Evolutionary conservation across 2,113 vertebrate species (phyloP), one percentile per base, ranked within the genome.

Genomic region (Narcine bancroftii): DNA sequence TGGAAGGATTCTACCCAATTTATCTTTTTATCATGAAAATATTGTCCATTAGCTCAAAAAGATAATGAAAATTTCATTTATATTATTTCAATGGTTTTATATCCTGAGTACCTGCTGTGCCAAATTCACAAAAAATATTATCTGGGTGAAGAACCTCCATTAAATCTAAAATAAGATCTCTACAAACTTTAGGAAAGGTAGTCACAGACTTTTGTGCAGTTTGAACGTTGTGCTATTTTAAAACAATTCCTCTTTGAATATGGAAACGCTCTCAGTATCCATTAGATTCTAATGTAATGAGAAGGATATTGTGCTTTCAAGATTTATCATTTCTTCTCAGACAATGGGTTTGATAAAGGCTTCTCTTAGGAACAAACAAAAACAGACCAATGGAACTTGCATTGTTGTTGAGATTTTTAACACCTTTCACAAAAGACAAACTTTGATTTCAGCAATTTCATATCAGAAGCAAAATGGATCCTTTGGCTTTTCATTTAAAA

Each of bases 401-500:
- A 47, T 91, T 69, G 89, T 69, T 91, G 19, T 6, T 91, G 89
- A 69, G 60, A 60, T 91, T 91, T 91, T 29, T 65, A 91, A 26
- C 63, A 69, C 13, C n/a, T 71, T 91, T 45, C 65, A 33, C 42
- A 47, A 4, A 91, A 91, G 89, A 91, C 89, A 91, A 91, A 91
- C 89, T 66, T 91, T 91, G 89, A 91, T 91, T 87, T 69, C 65
- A 71, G 26, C 89, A 91, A 69, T 91, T 91, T 91, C 65, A 69
- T 69, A 66, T 91, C 89, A 91, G 42, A 69, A 47, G 42, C 65
- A 91, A 91, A 91, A 91, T 69, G 65, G 39, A 91, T 45, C 63
- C 42, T 69, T 91, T 91, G 36, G 89, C 69, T 39, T 91, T 71
- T 91, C 89, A 91, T 91, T 91, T 91, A 91, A 69, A 91, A 91